phyloP scores from a whole-genome alignment of 2,113 vertebrate species.

The Okapia johnstoni region DNA sequence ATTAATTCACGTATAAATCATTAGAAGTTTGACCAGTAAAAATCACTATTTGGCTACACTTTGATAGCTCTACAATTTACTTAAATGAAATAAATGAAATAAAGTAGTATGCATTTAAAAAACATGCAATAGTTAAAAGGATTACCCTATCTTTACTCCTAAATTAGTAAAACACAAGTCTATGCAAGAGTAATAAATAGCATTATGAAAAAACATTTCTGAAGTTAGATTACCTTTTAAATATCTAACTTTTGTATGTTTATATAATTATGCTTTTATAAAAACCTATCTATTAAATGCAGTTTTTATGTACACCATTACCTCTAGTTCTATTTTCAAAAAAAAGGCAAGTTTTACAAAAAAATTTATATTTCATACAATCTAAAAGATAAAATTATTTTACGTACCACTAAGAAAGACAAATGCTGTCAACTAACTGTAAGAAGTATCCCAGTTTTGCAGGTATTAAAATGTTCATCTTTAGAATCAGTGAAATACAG shows the following conservation, averaged over 20 bases:
- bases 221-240: background rate
- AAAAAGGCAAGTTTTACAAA: background rate
- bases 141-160: background rate
- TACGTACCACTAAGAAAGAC: background rate
- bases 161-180: background rate
- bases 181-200: background rate
- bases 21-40: background rate
- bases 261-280: background rate
- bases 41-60: background rate
- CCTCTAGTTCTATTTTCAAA: background rate
- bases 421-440: background rate
- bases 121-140: background rate
- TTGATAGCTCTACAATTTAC: background rate
- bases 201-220: slow-evolving; percentile 9
- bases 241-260: background rate
- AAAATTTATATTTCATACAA: background rate
- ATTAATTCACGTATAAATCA: slow-evolving; percentile 7
- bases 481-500: background rate
- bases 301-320: background rate
- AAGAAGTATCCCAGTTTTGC: background rate
- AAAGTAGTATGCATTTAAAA: background rate
- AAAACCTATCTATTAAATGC: background rate
- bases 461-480: background rate
- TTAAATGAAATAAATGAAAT: slow-evolving; percentile 9
- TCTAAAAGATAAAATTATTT: background rate